These are phyloP conservation scores for Xylota segnis DNA, from an alignment of 2,888 invertebrate genomes.

Conservation along the genomic window DNA sequence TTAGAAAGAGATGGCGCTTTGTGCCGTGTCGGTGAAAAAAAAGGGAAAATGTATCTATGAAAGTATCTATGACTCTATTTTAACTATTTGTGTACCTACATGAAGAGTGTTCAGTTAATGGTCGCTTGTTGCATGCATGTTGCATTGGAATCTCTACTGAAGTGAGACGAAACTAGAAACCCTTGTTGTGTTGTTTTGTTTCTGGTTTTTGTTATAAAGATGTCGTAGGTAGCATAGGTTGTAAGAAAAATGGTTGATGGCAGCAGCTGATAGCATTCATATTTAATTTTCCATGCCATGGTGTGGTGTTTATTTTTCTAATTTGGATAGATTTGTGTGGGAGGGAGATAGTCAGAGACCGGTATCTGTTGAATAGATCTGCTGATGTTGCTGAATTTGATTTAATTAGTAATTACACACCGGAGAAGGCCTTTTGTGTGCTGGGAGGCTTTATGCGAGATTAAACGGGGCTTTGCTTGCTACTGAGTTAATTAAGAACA, in stretches of 20 bases:
- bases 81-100: slow-evolving; percentile 35
- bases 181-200: slow-evolving; percentile 15
- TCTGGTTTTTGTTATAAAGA: slow-evolving; percentile 27
- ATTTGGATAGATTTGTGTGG: neutral
- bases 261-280: slow-evolving; percentile 55
- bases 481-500: neutral
- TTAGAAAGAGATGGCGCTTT: slow-evolving; percentile 43
- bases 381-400: slow-evolving; percentile 15
- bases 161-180: slow-evolving; percentile 56
- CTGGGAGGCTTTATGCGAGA: neutral
- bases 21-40: neutral
- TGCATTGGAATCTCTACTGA: slow-evolving; percentile 50
- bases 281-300: slow-evolving; percentile 27
- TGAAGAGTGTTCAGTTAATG: slow-evolving; percentile 42
- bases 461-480: neutral
- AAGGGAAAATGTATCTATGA: slow-evolving; percentile 18
- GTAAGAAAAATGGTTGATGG: slow-evolving; percentile 52
- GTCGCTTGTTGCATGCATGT: slow-evolving; percentile 64
- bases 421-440: neutral
- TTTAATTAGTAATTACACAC: slow-evolving; percentile 12
- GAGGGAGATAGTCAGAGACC: neutral
- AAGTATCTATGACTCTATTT: slow-evolving; percentile 64
- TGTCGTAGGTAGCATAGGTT: slow-evolving; percentile 40
- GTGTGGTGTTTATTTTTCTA: slow-evolving; percentile 8
- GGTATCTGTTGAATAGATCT: slow-evolving; percentile 11